phyloP scores from a whole-genome alignment of 2,888 invertebrate species.

The Syrphus vitripennis region DNA sequence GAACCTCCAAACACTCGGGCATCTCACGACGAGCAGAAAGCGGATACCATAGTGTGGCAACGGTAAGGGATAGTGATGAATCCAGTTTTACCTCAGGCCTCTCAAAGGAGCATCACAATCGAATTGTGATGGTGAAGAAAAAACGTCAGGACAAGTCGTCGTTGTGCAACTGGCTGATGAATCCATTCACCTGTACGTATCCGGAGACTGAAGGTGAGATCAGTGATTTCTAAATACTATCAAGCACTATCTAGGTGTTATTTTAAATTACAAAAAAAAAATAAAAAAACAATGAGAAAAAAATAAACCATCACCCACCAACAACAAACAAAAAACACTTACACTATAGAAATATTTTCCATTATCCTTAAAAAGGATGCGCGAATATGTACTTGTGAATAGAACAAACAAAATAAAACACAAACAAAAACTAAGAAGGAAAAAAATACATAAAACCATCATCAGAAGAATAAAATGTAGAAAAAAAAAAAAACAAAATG shows the following conservation, averaged over 20 bases:
- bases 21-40: slow-evolving; percentile 92
- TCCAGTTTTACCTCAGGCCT: slow-evolving; percentile 90
- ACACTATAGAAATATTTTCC: slow-evolving; percentile 70
- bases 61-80: slow-evolving; percentile 90
- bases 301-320: slow-evolving; percentile 63
- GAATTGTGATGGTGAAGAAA: slow-evolving; percentile 81
- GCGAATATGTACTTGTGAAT: slow-evolving; percentile 68
- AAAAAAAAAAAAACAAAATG: slow-evolving; percentile 67
- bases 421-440: not conserved
- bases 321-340: slow-evolving; percentile 54
- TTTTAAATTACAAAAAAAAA: slow-evolving; percentile 20
- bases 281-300: not conserved
- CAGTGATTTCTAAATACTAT: slow-evolving; percentile 82
- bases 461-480: slow-evolving; percentile 25
- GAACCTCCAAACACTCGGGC: slow-evolving; percentile 91
- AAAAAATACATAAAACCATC: slow-evolving; percentile 28
- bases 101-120: slow-evolving; percentile 79
- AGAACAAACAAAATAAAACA: slow-evolving; percentile 29
- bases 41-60: slow-evolving; percentile 94
- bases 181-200: slow-evolving; percentile 90
- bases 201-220: slow-evolving; percentile 87
- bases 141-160: slow-evolving; percentile 89
- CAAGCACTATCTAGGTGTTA: slow-evolving; percentile 52
- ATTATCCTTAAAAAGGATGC: slow-evolving; percentile 71
- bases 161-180: slow-evolving; percentile 88